A percentile compares a stretch with the other conserved stretches of the same genome.
Evolutionary conservation across 2,888 invertebrate genomes (phyloP).

Genomic region (Nesidiocoris tenuis): DNA sequence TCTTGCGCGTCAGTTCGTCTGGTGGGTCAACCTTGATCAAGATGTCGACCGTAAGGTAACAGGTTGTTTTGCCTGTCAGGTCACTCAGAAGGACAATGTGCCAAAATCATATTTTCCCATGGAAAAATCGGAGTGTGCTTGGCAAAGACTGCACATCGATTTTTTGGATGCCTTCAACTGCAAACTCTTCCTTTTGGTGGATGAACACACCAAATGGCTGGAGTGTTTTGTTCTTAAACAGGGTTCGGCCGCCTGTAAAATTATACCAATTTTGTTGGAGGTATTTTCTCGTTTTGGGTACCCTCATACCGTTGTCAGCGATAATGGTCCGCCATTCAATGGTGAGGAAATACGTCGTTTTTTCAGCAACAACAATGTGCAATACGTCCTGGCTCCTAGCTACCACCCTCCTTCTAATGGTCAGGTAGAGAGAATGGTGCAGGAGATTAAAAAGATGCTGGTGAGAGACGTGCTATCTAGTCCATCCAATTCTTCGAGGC

Average conservation of each 20-base stretch:
- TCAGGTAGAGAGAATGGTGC: neutral
- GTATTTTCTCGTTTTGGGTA: neutral
- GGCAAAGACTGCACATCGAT: neutral
- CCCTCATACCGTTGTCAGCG: neutral
- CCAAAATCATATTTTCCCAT: slow-evolving; percentile 2
- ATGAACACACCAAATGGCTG: neutral
- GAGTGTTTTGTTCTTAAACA: neutral
- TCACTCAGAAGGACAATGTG: neutral
- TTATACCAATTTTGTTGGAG: neutral
- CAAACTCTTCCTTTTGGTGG: neutral
- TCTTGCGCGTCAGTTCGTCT: slow-evolving; percentile 5
- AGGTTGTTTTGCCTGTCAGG: neutral
- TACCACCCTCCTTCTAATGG: neutral
- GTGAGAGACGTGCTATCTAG: neutral
- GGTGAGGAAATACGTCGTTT: neutral
- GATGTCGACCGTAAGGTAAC: slow-evolving; percentile 1
- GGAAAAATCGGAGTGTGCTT: neutral
- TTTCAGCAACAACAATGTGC: neutral
- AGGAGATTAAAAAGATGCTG: neutral
- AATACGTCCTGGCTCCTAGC: neutral
- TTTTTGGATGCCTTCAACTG: neutral
- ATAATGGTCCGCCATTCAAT: neutral
- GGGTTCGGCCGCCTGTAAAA: neutral
- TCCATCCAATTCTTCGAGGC: neutral
- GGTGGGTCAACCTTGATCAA: slow-evolving; percentile 8